These are phyloP conservation scores for Australoheros scitulus DNA, from an alignment of 2,113 vertebrate genomes.

Conservation along the genomic window DNA sequence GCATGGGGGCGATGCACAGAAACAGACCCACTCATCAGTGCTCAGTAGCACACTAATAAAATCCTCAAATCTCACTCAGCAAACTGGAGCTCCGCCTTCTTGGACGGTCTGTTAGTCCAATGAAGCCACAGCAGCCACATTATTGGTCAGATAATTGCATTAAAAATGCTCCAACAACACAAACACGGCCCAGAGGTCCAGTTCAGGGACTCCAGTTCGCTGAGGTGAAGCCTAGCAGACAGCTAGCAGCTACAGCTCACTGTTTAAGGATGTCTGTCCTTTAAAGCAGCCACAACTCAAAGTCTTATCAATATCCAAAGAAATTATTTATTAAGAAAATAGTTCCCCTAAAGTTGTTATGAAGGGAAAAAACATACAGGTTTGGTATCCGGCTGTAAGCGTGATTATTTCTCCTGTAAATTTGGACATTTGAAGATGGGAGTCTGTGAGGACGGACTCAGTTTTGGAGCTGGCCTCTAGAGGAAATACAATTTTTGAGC, in stretches of 20 bases:
- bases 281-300: neutral
- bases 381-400: neutral
- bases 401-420: neutral
- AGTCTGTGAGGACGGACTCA: neutral
- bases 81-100: neutral
- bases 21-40: neutral
- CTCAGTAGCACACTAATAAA: neutral
- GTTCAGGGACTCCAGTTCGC: neutral
- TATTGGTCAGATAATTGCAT: neutral
- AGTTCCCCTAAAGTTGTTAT: too few relatives aligned
- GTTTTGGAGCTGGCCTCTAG: neutral
- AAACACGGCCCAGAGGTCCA: neutral
- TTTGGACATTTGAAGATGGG: neutral
- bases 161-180: neutral
- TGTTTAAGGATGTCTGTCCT: neutral
- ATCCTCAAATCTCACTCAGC: neutral
- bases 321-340: neutral
- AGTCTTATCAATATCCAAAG: neutral
- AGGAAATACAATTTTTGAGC: neutral
- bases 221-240: neutral
- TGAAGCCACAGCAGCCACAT: neutral
- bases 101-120: neutral
- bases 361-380: neutral
- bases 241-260: neutral
- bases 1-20: neutral